phyloP scores from a whole-genome alignment of 2,888 invertebrate species.

The Trachelus iudaicus region DNA sequence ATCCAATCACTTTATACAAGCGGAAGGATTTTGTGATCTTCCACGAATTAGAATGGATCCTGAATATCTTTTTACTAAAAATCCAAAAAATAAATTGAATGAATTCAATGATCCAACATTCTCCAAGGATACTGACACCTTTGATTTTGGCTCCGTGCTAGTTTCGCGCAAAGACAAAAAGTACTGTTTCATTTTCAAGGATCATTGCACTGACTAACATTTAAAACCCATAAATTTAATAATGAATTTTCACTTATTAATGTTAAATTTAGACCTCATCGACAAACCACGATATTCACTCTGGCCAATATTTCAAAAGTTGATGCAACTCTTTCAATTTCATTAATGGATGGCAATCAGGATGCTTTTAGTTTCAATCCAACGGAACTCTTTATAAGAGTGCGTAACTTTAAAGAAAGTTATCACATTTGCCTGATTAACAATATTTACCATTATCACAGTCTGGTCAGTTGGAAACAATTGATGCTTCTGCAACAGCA shows the following conservation, averaged over 20 bases:
- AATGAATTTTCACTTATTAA: conserved; percentile 5
- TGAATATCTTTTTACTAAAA: conserved; percentile 40
- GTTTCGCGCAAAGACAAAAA: conserved; percentile 35
- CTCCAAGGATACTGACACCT: conserved; percentile 39
- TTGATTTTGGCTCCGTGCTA: conserved; percentile 50
- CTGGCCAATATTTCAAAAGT: conserved; percentile 70
- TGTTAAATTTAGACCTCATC: conserved; percentile 62
- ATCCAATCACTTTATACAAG: conserved; percentile 33
- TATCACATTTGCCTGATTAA: background rate
- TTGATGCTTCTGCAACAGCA: conserved; percentile 57
- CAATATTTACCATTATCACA: conserved; percentile 23
- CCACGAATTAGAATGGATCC: conserved; percentile 49
- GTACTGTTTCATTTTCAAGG: conserved; percentile 26
- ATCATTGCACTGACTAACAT: background rate
- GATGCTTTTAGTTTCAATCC: conserved; percentile 67
- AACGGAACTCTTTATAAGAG: conserved; percentile 40
- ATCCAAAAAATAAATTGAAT: conserved; percentile 27
- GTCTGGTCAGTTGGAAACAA: conserved; percentile 44
- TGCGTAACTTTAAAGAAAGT: conserved; percentile 22
- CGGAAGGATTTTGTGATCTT: conserved; percentile 44
- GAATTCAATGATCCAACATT: conserved; percentile 42
- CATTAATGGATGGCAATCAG: conserved; percentile 63
- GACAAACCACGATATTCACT: conserved; percentile 67
- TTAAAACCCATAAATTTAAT: background rate
- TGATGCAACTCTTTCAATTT: conserved; percentile 66